These are phyloP conservation scores for Capra hircus DNA, from an alignment of 2,113 vertebrate species.

Conservation along the genomic window DNA sequence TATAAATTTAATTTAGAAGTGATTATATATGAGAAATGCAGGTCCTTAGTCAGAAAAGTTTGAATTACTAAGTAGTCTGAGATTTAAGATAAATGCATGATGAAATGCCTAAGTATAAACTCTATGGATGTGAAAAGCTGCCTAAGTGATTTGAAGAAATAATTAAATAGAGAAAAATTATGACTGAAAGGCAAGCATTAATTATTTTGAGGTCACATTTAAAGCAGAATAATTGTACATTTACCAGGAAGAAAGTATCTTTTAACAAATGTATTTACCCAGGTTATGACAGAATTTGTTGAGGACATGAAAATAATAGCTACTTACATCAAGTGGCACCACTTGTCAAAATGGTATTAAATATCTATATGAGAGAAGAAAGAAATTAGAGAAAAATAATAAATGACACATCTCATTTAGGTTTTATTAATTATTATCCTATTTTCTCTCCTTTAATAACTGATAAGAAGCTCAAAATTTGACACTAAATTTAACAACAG, in stretches of 20 bases:
- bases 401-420: neutral
- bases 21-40: constrained; percentile 37
- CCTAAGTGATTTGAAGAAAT: neutral
- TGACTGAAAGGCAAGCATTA: neutral
- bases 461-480: neutral
- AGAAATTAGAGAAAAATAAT: neutral
- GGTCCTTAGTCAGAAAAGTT: constrained; percentile 25
- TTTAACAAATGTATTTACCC: neutral
- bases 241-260: neutral
- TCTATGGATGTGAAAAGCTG: neutral
- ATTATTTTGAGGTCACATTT: neutral
- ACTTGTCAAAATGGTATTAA: neutral
- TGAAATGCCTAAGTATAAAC: neutral
- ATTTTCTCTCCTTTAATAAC: neutral
- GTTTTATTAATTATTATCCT: neutral
- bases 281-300: neutral
- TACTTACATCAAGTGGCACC: neutral
- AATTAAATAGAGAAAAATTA: neutral
- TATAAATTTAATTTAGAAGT: constrained; percentile 52
- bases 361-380: neutral
- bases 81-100: constrained; percentile 21
- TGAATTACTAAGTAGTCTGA: constrained; percentile 48
- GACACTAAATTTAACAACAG: neutral
- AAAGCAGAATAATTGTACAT: neutral
- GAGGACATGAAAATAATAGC: neutral